Percentiles rank a stretch among this genome's conserved stretches.
These are phyloP conservation scores for Ranitomeya variabilis DNA, from an alignment of 2,113 vertebrate genomes.

Conservation along the genomic window DNA sequence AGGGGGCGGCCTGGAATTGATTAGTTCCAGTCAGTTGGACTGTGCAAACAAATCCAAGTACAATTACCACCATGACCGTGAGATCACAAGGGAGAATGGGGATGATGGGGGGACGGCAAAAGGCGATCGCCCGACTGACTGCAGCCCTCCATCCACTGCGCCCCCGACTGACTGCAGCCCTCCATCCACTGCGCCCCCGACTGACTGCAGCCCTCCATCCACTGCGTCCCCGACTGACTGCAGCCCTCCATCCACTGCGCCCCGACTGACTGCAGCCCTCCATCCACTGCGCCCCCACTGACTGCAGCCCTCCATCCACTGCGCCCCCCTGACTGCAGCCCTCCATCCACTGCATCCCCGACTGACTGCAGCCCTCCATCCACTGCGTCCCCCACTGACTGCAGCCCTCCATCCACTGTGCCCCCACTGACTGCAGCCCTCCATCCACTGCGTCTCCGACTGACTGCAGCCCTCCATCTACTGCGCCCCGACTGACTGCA, in stretches of 20 bases:
- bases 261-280: too few species aligned
- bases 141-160: too few species aligned
- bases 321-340: too few species aligned
- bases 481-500: too few species aligned
- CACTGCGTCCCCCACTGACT: neutral
- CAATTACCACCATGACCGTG: slow-evolving; percentile 29
- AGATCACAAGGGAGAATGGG: neutral
- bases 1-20: slow-evolving; percentile 30
- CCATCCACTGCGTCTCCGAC: neutral
- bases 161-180: neutral
- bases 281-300: neutral
- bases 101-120: neutral
- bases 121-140: neutral
- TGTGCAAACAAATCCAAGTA: slow-evolving; percentile 44
- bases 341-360: neutral
- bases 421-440: neutral
- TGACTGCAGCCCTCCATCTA: neutral
- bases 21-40: slow-evolving; percentile 27
- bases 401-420: neutral
- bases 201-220: neutral
- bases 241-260: neutral
- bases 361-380: too few species aligned
- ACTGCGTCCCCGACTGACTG: neutral
- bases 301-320: neutral
- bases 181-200: neutral